Evolutionary conservation across 2,888 invertebrate species (phyloP).

Genomic region (Temnothorax rugatulus): DNA sequence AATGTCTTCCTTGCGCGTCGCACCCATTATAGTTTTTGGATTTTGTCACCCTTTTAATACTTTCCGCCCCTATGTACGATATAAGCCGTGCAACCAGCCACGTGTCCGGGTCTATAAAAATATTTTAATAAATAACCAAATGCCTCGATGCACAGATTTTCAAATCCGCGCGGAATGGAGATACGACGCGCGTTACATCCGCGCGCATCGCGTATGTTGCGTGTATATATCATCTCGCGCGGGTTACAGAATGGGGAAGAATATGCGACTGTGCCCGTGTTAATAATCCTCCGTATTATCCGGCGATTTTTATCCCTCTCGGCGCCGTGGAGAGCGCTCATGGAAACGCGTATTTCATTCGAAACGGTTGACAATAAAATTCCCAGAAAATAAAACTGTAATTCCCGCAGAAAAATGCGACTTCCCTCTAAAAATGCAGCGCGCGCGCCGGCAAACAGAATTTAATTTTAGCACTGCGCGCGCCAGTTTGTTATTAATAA

Average conservation of each 20-base stretch:
- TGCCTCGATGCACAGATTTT: conserved; percentile 30
- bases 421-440: conserved; percentile 45
- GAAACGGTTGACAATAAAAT: conserved; percentile 59
- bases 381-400: conserved; percentile 58
- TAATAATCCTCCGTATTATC: conserved; percentile 57
- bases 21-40: neutral
- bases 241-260: conserved; percentile 26
- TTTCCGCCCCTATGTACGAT: neutral
- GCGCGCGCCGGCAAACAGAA: conserved; percentile 47
- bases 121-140: conserved; percentile 53
- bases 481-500: conserved; percentile 54
- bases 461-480: conserved; percentile 50
- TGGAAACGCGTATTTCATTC: conserved; percentile 56
- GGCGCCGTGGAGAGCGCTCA: conserved; percentile 26
- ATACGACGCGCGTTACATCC: conserved; percentile 4
- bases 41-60: neutral
- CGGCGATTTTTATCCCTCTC: conserved; percentile 53
- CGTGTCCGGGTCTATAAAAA: conserved; percentile 20
- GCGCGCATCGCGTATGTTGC: conserved; percentile 6
- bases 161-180: conserved; percentile 34
- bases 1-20: neutral
- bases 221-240: conserved; percentile 22
- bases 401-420: conserved; percentile 51
- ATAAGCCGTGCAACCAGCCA: neutral
- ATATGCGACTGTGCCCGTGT: conserved; percentile 47